These are phyloP conservation scores for Exocentrus adspersus DNA, from an alignment of 2,888 invertebrate species.

Conservation along the genomic window DNA sequence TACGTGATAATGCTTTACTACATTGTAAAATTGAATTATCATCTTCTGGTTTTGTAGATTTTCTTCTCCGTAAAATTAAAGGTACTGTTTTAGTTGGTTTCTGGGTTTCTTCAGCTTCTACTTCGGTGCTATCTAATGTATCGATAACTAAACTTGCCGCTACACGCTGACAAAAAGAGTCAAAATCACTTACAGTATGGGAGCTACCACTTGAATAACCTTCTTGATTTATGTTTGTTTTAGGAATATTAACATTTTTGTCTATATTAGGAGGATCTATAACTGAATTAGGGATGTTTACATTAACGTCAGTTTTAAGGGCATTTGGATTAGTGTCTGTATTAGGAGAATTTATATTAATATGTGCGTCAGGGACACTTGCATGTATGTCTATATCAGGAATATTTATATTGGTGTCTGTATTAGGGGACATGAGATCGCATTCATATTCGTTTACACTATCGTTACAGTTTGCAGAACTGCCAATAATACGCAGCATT, in stretches of 20 bases:
- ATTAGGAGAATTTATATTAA: no score
- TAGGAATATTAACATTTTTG: no score
- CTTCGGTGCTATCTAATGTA: not conserved
- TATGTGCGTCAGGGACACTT: no score
- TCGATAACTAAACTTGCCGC: slow-evolving; percentile 6
- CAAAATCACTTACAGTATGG: slow-evolving; percentile 25
- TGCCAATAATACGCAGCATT: slow-evolving; percentile 31
- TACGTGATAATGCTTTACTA: not conserved
- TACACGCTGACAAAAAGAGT: slow-evolving; percentile 30
- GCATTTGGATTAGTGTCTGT: no score
- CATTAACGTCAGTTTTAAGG: no score
- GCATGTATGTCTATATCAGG: no score
- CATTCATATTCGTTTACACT: not conserved
- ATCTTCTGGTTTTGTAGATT: slow-evolving; percentile 1
- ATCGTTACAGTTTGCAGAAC: slow-evolving; percentile 6
- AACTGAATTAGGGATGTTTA: no score
- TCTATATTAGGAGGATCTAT: no score
- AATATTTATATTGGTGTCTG: no score
- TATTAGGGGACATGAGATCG: not conserved
- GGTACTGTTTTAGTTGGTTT: slow-evolving; percentile 3
- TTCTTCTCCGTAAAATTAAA: slow-evolving; percentile 16
- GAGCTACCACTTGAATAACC: not conserved
- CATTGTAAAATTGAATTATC: slow-evolving; percentile 4
- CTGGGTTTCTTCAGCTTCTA: not conserved
- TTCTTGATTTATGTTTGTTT: not conserved